Conservation (phyloP, 2,797 vertebrate species). For the Peromyscus eremicus region DNA sequence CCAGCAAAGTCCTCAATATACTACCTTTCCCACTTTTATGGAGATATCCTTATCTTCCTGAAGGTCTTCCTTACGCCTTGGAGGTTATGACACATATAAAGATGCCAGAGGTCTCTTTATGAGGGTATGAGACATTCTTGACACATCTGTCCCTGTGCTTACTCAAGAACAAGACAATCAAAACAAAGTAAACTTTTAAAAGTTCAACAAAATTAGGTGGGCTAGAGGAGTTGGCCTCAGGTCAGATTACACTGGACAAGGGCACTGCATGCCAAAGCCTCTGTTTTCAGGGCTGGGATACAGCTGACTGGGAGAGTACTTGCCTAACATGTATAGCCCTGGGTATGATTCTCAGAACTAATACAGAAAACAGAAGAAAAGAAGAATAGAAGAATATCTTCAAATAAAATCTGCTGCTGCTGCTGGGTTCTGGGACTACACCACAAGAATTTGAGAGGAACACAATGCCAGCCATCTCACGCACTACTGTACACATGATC, state of each 20-base stretch:
- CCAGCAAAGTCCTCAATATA: background rate
- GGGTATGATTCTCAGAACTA: background rate
- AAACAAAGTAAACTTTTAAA: no score
- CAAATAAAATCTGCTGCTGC: background rate
- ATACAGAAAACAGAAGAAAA: background rate
- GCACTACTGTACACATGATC: no score
- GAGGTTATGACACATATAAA: background rate
- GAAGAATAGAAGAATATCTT: background rate
- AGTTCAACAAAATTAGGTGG: no score
- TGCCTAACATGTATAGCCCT: background rate
- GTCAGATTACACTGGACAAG: no score
- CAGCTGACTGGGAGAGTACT: background rate
- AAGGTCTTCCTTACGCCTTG: background rate
- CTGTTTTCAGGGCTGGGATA: background rate
- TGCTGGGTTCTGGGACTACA: background rate
- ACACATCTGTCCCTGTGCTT: no score
- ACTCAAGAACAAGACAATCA: no score
- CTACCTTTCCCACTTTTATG: background rate
- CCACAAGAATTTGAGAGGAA: background rate
- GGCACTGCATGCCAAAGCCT: background rate
- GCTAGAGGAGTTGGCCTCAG: no score
- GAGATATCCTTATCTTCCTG: background rate
- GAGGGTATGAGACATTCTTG: no score
- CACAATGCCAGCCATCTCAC: background rate
- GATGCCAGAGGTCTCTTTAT: background rate